A percentile compares a stretch with the other conserved stretches of the same genome.
These are phyloP conservation scores for Thalassarche chlororhynchos DNA, from an alignment of 2,113 vertebrate genomes.

Conservation along the genomic window DNA sequence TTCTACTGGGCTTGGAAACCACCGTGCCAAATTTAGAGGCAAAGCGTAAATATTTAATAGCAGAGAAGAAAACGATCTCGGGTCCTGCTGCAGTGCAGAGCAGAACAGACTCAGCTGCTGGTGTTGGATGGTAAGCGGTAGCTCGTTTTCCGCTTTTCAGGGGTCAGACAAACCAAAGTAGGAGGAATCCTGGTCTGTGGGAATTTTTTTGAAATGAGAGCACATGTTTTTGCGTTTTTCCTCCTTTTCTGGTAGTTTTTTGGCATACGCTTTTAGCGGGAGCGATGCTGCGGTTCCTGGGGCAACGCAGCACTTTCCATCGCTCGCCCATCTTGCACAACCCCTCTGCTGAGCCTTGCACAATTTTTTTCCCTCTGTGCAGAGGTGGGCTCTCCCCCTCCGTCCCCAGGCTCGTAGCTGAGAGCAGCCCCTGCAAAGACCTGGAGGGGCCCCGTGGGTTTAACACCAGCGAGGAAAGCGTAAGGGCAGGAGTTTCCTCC, in stretches of 20 bases:
- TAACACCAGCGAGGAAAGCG: accelerated
- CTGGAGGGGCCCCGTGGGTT: too few species aligned
- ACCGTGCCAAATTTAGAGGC: not conserved
- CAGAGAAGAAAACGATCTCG: accelerated
- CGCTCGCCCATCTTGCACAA: not conserved
- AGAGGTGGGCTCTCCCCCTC: not conserved
- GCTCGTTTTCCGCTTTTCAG: not conserved
- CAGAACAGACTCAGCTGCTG: not conserved
- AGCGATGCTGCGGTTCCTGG: accelerated
- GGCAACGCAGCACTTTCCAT: not conserved
- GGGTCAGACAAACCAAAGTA: not conserved
- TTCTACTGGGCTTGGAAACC: not conserved
- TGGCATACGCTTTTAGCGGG: too few species aligned
- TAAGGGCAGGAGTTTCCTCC: not conserved
- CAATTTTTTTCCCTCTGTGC: not conserved
- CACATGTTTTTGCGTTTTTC: not conserved
- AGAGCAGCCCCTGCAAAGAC: not conserved
- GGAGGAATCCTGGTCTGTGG: not conserved
- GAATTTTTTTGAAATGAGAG: not conserved
- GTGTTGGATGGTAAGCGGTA: too few species aligned
- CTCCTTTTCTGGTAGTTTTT: not conserved
- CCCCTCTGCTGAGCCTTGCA: not conserved
- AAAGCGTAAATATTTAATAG: not conserved
- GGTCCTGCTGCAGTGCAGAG: not conserved
- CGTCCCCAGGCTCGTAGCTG: not conserved